Evolutionary conservation across 2,888 invertebrate species (phyloP), one percentile per base, ranked within the genome.

Genomic region (Zygaena filipendulae): DNA sequence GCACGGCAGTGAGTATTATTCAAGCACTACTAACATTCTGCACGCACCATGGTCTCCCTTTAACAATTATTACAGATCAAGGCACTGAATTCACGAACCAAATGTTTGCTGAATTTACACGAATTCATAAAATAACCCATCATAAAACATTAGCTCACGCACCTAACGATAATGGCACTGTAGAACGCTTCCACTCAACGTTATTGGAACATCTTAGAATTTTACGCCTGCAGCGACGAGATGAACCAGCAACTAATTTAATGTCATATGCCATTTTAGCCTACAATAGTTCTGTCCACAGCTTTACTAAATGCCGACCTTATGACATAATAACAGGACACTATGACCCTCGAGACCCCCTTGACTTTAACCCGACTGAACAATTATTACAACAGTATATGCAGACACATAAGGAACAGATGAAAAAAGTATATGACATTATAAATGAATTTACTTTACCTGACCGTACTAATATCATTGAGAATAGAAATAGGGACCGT

Each of bases 251-350:
- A 7, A 16, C 29, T n/a, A 42, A 37, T 11, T 24, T 35, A 2
- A 33, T 39, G 25, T 36, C 34, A 1, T 34, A 34, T 26, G 33
- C 31, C 2, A 25, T 38, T 6, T 11, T 38, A 18, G 36, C 30
- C 3, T 37, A 37, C 12, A 36, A 36, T 19, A 39, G 34, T 22
- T 39, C 38, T 1, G 26, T 42, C 13, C 39, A 39, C 19, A 44
- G 42, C 11, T 46, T 45, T 27, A 46, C 45, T 1, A 45, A 39
- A 25, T 43, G 43, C 21, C 36, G 40, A 29, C 46, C 47, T 1
- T 13, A 33, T 1, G 47, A 47, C 2, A 3, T 47, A 13, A 37
- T 47, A 4, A 40, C 31, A 2, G 47, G 45, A 13, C 47, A 50
- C 12, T 37, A 36, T 18, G 47, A 45, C 11, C 44, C 45, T 1